phyloP scores from a whole-genome alignment of 2,888 invertebrate genomes.

The Cloeon dipterum region DNA sequence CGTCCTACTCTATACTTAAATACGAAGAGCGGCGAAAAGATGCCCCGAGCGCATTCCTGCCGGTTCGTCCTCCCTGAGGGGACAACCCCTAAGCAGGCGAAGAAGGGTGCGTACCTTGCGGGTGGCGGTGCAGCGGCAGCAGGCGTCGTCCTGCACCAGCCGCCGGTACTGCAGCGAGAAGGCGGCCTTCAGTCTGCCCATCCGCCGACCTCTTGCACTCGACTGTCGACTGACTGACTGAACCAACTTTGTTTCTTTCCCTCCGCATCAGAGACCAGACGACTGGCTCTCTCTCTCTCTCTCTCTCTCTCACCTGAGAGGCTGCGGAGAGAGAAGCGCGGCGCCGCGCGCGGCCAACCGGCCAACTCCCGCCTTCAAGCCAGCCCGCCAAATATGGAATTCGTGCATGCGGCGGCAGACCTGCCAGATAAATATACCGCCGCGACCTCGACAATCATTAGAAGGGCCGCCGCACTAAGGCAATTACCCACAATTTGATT shows the following conservation, averaged over 20 bases:
- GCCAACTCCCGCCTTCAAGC: background rate
- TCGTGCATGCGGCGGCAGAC: background rate
- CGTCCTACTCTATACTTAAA: too few relatives aligned
- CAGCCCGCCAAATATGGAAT: background rate
- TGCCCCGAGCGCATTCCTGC: too few relatives aligned
- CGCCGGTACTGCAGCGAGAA: conserved; percentile 31
- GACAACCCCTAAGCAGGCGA: conserved; percentile 2
- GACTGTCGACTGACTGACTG: too few relatives aligned
- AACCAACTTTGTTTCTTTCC: too few relatives aligned
- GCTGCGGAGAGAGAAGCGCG: conserved; percentile 1
- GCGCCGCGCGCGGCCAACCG: background rate
- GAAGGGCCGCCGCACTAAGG: too few relatives aligned
- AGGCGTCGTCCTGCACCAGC: conserved; percentile 26
- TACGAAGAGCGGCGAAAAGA: too few relatives aligned
- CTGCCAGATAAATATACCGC: too few relatives aligned
- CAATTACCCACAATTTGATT: too few relatives aligned
- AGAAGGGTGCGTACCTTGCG: conserved; percentile 1
- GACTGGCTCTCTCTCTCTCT: conserved; percentile 22
- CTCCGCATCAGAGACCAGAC: too few relatives aligned
- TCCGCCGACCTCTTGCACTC: conserved; percentile 18
- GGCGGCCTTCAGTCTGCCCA: conserved; percentile 19
- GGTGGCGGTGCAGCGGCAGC: too few relatives aligned
- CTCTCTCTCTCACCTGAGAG: conserved; percentile 20
- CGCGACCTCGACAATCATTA: too few relatives aligned
- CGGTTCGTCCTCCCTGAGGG: too few relatives aligned